Evolutionary conservation across 2,888 invertebrate genomes (phyloP).

Genomic region (Troides aeacus): DNA sequence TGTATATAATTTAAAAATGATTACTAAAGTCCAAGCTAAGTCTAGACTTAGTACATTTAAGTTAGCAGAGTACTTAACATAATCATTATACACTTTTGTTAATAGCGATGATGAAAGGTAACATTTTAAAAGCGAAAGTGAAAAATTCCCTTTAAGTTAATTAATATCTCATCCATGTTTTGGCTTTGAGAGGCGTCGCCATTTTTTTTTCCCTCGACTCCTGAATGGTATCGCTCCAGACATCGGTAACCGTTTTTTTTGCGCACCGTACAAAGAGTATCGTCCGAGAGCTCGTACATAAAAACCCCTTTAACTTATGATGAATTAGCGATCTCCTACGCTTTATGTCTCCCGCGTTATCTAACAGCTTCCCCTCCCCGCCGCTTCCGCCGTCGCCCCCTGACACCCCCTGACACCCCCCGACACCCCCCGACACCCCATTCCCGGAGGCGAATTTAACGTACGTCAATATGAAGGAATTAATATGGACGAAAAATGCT

Average conservation of each 20-base stretch:
- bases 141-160: constrained; percentile 62
- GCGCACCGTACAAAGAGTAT: constrained; percentile 64
- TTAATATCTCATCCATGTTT: constrained; percentile 63
- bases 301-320: constrained; percentile 81
- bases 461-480: constrained; percentile 75
- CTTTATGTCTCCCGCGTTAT: constrained; percentile 77
- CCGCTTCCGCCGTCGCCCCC: constrained; percentile 24
- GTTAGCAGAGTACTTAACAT: no score
- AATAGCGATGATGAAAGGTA: background rate
- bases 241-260: constrained; percentile 65
- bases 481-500: constrained; percentile 73
- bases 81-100: no score
- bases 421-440: constrained; percentile 40
- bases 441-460: constrained; percentile 41
- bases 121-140: constrained; percentile 27
- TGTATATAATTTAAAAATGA: no score
- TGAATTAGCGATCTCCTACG: constrained; percentile 80
- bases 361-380: constrained; percentile 48
- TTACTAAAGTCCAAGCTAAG: no score
- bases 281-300: constrained; percentile 65
- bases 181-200: constrained; percentile 51
- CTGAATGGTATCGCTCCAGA: constrained; percentile 51
- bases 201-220: constrained; percentile 49
- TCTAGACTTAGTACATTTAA: no score
- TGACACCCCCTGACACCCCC: constrained; percentile 38